Evolutionary conservation across 1,140 invertebrate genomes (phyloP), one percentile per base, ranked within the genome.

Genomic region (Dreissena polymorpha): DNA sequence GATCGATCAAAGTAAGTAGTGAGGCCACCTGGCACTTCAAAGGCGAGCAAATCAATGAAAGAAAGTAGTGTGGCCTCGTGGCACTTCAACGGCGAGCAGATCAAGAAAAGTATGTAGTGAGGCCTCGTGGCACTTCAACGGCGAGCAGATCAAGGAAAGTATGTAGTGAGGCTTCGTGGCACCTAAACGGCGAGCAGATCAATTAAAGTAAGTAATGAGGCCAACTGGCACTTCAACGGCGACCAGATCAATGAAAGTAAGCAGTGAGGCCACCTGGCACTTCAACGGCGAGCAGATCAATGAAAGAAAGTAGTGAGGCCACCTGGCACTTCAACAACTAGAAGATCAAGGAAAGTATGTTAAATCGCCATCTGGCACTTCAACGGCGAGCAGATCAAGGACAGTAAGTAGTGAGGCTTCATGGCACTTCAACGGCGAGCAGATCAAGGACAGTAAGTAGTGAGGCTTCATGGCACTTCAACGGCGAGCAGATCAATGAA

Each of bases 101-200:
- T 88, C 49, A 63, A 23, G 25, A 68, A 86, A 77, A 73, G 87
- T 86, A 67, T 53, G 53, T 68, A 51, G n/a, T n/a, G n/a, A n/a
- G n/a, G n/a, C n/a, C n/a, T n/a, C n/a, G n/a, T n/a, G n/a, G n/a
- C n/a, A n/a, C n/a, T n/a, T n/a, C n/a, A n/a, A 88, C 29, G 87
- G 83, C 0, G 87, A 88, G 69, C 75, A 85, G 63, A 88, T 88
- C 49, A 63, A 23, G 25, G 73, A 86, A 77, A 73, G 87, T 86
- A 67, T 53, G 53, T 68, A 51, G n/a, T n/a, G n/a, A n/a, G n/a
- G n/a, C n/a, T n/a, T n/a, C n/a, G n/a, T n/a, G n/a, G n/a, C n/a
- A n/a, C n/a, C n/a, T n/a, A n/a, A n/a, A 88, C 29, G 87, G 83
- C 0, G 87, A 88, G 69, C 75, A 85, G 63, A 88, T 88, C 49